These are phyloP conservation scores for Kryptopterus vitreolus DNA, from an alignment of 2,797 vertebrate genomes.

Conservation along the genomic window DNA sequence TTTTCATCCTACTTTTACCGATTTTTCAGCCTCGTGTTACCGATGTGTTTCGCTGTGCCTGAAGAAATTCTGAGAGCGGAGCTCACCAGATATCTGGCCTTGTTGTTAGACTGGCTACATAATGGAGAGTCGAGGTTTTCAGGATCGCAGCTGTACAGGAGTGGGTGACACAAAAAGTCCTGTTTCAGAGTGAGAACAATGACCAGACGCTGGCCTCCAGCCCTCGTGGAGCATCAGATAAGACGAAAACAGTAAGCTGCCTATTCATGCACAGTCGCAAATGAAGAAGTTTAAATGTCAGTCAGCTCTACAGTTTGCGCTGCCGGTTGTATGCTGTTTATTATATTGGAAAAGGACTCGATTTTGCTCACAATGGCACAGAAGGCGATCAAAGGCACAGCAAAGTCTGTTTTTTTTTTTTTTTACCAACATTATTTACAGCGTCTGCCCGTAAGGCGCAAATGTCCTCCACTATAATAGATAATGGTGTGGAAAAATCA, in stretches of 20 bases:
- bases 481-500: conserved; percentile 30
- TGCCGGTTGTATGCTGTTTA: conserved; percentile 54
- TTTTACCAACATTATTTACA: background rate
- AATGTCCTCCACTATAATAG: conserved; percentile 17
- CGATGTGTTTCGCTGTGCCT: conserved; percentile 6
- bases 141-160: conserved; percentile 3
- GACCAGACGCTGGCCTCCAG: conserved; percentile 51
- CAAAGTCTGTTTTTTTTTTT: background rate
- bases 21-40: background rate
- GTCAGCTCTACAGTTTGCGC: conserved; percentile 43
- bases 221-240: conserved; percentile 67
- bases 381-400: conserved; percentile 56
- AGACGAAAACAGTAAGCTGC: conserved; percentile 62
- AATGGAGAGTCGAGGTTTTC: conserved; percentile 43
- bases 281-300: conserved; percentile 64
- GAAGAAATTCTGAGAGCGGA: conserved; percentile 11
- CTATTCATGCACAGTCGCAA: conserved; percentile 62
- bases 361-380: conserved; percentile 59
- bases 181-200: conserved; percentile 57
- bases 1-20: background rate
- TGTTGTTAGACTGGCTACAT: conserved; percentile 5
- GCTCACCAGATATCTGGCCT: background rate
- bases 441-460: background rate
- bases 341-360: conserved; percentile 47
- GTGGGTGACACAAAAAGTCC: conserved; percentile 47